Percentiles rank a stretch among this genome's conserved stretches.
Evolutionary conservation across 2,888 invertebrate genomes (phyloP).

Genomic region (Oxystoma pomonae): DNA sequence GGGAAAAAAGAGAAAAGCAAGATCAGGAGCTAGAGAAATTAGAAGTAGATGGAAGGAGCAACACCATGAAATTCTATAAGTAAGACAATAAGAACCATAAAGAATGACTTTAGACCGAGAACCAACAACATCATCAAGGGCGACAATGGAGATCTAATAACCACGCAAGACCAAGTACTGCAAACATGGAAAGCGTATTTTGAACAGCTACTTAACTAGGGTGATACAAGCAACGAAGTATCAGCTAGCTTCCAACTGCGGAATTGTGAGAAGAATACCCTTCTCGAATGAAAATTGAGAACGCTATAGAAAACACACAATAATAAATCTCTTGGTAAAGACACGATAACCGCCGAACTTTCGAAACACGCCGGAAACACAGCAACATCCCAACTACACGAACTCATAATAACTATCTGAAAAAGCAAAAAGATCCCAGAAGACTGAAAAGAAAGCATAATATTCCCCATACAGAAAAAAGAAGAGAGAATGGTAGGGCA

Average conservation of each 20-base stretch:
- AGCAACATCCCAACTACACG: conserved; percentile 11
- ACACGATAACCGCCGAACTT: conserved; percentile 8
- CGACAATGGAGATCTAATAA: conserved; percentile 14
- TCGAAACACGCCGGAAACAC: conserved; percentile 11
- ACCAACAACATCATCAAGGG: conserved; percentile 14
- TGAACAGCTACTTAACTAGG: conserved; percentile 7
- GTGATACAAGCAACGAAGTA: too few relatives aligned
- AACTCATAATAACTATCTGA: conserved; percentile 9
- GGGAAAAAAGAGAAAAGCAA: conserved; percentile 11
- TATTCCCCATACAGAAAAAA: conserved; percentile 12
- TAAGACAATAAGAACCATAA: conserved; percentile 8
- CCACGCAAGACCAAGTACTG: conserved; percentile 11
- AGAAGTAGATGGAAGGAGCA: conserved; percentile 11
- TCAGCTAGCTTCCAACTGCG: too few relatives aligned
- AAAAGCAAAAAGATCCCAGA: conserved; percentile 10
- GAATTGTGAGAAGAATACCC: too few relatives aligned
- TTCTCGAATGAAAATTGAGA: too few relatives aligned
- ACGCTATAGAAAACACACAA: too few relatives aligned
- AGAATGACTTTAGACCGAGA: conserved; percentile 9
- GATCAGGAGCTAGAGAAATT: conserved; percentile 9
- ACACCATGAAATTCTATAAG: too few relatives aligned
- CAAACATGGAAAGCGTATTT: conserved; percentile 13
- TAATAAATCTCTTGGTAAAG: too few relatives aligned
- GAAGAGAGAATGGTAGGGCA: conserved; percentile 13
- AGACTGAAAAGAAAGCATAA: conserved; percentile 13